Percentiles rank a stretch among this genome's conserved stretches.
phyloP scores from a whole-genome alignment of 2,797 vertebrate genomes.

The Falco novaeseelandiae region DNA sequence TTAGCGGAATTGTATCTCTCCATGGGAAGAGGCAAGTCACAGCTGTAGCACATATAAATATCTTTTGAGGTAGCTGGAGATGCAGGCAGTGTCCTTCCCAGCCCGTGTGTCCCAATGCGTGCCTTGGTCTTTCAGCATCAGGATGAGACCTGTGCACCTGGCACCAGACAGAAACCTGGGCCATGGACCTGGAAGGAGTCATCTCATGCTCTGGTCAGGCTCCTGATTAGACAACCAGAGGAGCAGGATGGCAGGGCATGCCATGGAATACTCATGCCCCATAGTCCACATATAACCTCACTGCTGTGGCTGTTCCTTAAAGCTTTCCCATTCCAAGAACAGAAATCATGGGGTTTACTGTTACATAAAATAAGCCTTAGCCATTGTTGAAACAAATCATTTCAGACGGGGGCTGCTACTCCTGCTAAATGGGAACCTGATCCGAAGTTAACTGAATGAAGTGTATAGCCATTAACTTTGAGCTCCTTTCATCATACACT shows the following conservation, averaged over 20 bases:
- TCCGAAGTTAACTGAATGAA: not conserved
- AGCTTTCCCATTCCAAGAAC: not conserved
- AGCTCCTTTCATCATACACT: not conserved
- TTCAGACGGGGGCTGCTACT: not conserved
- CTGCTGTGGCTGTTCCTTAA: not conserved
- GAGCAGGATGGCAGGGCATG: not conserved
- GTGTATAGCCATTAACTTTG: not conserved
- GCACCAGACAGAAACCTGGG: not conserved
- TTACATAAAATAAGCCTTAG: not conserved
- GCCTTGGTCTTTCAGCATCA: not conserved
- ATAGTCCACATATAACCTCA: not conserved
- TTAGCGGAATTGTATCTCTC: not conserved
- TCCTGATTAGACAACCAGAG: not conserved
- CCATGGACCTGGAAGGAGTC: not conserved
- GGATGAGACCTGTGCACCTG: not conserved
- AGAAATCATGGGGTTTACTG: not conserved
- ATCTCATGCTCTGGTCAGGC: not conserved
- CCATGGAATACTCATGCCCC: not conserved
- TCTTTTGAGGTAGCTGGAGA: not conserved
- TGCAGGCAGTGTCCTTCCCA: not conserved
- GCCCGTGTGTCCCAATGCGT: rapidly evolving
- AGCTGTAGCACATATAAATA: not conserved
- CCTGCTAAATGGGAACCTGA: not conserved
- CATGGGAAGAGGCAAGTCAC: not conserved
- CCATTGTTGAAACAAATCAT: not conserved